These are phyloP conservation scores for Anadara kagoshimensis DNA, from an alignment of 1,140 invertebrate species.

Conservation along the genomic window DNA sequence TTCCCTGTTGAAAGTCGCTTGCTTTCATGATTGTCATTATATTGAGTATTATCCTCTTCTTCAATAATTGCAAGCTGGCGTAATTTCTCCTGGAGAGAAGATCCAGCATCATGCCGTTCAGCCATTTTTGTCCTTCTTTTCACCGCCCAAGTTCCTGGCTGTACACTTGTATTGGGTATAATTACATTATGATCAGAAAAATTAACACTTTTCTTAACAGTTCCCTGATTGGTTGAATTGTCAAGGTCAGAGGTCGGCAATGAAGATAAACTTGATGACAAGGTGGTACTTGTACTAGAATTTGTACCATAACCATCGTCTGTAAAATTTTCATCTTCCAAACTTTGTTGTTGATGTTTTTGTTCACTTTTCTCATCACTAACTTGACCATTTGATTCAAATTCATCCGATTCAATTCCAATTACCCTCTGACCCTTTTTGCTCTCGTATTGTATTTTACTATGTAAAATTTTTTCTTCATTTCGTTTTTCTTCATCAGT, in stretches of 20 bases:
- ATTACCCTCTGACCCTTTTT: slow-evolving; percentile 2
- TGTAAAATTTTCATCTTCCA: slow-evolving; percentile 38
- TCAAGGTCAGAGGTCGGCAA: slow-evolving; percentile 43
- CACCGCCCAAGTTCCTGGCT: slow-evolving; percentile 49
- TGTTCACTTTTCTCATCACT: background rate
- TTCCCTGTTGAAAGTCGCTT: background rate
- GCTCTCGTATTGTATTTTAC: slow-evolving; percentile 43
- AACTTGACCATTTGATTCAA: slow-evolving; percentile 11
- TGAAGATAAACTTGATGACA: slow-evolving; percentile 59
- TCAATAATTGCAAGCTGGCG: slow-evolving; percentile 56
- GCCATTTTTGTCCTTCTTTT: slow-evolving; percentile 48
- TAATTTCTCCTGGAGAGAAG: slow-evolving; percentile 53
- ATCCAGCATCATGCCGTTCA: slow-evolving; percentile 42
- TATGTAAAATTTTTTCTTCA: slow-evolving; percentile 56
- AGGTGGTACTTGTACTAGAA: slow-evolving; percentile 52
- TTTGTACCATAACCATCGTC: slow-evolving; percentile 63
- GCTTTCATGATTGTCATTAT: background rate
- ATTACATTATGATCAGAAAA: background rate
- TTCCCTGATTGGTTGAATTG: slow-evolving; percentile 40
- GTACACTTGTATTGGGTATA: background rate
- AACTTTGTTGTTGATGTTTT: slow-evolving; percentile 7
- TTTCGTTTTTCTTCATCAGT: slow-evolving; percentile 59
- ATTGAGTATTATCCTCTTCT: slow-evolving; percentile 38
- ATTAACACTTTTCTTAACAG: slow-evolving; percentile 12
- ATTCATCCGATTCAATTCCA: slow-evolving; percentile 7